Base-by-base conservation (phyloP, 2,113 vertebrate species). In the Dinomys branickii region DNA sequence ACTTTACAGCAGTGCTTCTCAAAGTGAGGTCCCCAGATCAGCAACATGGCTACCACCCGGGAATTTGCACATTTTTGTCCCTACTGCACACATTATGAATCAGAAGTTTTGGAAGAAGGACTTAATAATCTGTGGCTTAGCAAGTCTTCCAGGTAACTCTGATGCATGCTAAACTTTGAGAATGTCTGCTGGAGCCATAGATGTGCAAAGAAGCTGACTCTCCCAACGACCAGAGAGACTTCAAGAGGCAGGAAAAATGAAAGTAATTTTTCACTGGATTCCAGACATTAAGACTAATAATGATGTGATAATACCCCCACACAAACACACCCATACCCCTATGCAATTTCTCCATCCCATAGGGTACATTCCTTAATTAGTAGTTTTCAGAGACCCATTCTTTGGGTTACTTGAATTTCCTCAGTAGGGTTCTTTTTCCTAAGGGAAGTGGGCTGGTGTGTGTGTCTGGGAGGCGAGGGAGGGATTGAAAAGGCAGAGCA, bases 181-280 rank as follows among this genome's bases (percentile, higher is more conserved):
- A 82, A 83, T 83, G 95, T 84, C 30, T 13, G 0, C 33, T 93
- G 77, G 24, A 54, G 17, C 13, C 38, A 63, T 38, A 93, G 67
- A 81, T 4, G 58, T 91, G 61, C n/a, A 67, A 91, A 93, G 82
- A 86, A 73, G 33, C 22, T 9, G 19, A 50, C 10, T 69, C 13
- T 47, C 38, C 24, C 65, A 52, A 63, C 38, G 24, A 58, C 30
- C 54, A 17, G 44, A 92, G 19, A n/a, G 78, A 80, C 35, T 47
- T 90, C 47, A 77, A 56, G 11, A 44, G 28, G 50, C 11, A 73
- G 52, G 54, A 73, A 91, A 75, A 85, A 44, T 67, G 41, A 59
- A 56, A 89, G 75, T 93, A 92, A 81, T 81, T 85, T 90, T 95
- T 52, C 28, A 82, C 9, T 69, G 54, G 30, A 90, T 82, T 93